Evolutionary conservation across 2,113 vertebrate genomes (phyloP), one percentile per base, ranked within the genome.

Genomic region (Turnix velox): DNA sequence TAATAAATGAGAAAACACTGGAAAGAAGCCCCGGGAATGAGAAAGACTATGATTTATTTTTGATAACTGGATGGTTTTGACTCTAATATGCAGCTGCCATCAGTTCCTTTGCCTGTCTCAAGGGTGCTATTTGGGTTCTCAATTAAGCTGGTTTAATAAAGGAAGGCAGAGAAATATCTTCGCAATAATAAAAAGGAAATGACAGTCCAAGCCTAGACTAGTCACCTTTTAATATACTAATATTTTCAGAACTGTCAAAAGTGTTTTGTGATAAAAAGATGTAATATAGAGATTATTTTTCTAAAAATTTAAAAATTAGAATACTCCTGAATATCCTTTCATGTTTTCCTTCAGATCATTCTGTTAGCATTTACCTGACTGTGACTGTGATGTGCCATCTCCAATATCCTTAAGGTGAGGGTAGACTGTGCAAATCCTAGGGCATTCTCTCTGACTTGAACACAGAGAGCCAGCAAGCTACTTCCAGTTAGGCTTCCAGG

Each of bases 141-240:
- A 92, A 57, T 92, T 93, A 95, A 82, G 62, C 58, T 69, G 43
- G 35, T 49, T 93, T 73, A 95, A 84, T 51, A 91, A 91, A 88
- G 83, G 69, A 80, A 93, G 69, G 37, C 77, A 88, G 68, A 78
- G 37, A 93, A 88, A 95, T 69, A 92, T 66, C 37, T 30, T 72
- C 43, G 27, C 35, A 84, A 75, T 68, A 93, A 84, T 25, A 92
- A 57, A 82, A 88, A 68, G 25, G 28, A 92, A 94, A 84, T 66
- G 18, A 91, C 27, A 73, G 33, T 7, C 54, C 11, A 57, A 66
- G 11, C 33, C 37, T 81, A n/a, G 37, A 65, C 31, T 52, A 66
- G 10, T 77, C 48, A 71, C 20, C 40, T 81, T 83, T 78, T 23
- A 74, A 86, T 90, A 83, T 19, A 68, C 25, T 35, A 75, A 8